Base-by-base conservation (phyloP, 2,797 vertebrate species). In the Gymnothorax reevesii region DNA sequence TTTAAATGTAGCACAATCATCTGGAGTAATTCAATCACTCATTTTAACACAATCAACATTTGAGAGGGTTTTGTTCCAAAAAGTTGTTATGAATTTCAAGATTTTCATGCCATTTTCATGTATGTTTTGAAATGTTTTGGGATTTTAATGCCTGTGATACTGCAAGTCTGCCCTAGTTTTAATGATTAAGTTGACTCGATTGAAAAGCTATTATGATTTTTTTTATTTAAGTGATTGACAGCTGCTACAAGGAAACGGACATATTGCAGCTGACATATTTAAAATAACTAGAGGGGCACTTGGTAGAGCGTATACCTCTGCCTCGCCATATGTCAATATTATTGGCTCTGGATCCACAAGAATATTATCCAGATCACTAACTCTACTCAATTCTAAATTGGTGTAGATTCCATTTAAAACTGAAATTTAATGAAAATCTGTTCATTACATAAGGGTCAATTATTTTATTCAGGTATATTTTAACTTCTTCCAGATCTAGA, bases 51-150 rank as follows among this genome's bases (percentile, higher is more conserved):
- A 8, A 22, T 80, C 17, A 80, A 80, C 77, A 55, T 80, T 80
- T 80, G 49, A 80, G 1, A 55, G 22, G n/a, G 77, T 55, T 55
- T 8, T 7, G 42, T 49, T 77, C 20, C 42, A 77, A 49, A 49
- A 80, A 80, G 52, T 20, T 22, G 10, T 22, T 54, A 55, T 52
- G 12, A 55, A 54, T 80, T 54, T 54, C 7, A 20, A 80, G 17
- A 55, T 55, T 54, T 8, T 20, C 52, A 55, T 52, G 73, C 1
- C 13, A 13, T 33, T 20, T 80, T 80, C 20, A 80, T 52, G 20
- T 49, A 80, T 80, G 52, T 54, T 80, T 80, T 49, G 52, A 80
- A 55, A 15, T 54, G 77, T 80, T 80, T 80, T 80, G 77, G 77
- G 77, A 80, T 80, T 80, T 80, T 80, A 49, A 80, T n/a, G 33